Percentiles rank a stretch among this genome's conserved stretches.
Conservation (phyloP, 1,140 invertebrate genomes). For the Aplysia californica region DNA sequence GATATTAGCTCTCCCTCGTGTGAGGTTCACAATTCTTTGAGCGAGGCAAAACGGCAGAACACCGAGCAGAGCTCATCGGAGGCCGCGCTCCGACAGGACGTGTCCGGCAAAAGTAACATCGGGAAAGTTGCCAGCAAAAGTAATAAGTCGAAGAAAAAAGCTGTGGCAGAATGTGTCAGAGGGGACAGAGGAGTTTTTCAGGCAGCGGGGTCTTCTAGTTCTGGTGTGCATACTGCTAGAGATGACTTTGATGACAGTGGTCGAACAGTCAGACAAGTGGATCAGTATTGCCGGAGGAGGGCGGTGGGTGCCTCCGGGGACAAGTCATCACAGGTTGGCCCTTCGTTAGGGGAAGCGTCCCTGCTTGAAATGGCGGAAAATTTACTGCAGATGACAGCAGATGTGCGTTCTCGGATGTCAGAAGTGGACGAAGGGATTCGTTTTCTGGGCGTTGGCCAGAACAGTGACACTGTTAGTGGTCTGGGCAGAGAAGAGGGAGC, state of each 20-base stretch:
- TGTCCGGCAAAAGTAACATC: background rate
- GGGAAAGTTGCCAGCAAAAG: background rate
- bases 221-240: background rate
- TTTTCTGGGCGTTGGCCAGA: too few relatives aligned
- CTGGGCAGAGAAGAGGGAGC: too few relatives aligned
- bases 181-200: too few relatives aligned
- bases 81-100: too few relatives aligned
- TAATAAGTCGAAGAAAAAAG: background rate
- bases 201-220: background rate
- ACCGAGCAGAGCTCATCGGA: background rate
- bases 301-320: background rate
- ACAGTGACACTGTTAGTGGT: too few relatives aligned
- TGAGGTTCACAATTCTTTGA: background rate
- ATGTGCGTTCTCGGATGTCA: conserved; percentile 29
- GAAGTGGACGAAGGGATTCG: conserved; percentile 3
- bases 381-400: conserved; percentile 41
- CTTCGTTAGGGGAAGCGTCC: conserved; percentile 12
- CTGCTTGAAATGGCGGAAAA: conserved; percentile 45
- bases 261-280: too few relatives aligned
- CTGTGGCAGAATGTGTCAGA: too few relatives aligned
- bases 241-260: background rate
- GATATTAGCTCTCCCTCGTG: background rate
- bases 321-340: background rate
- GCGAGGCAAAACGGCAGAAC: background rate
- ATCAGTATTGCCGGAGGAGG: too few relatives aligned